Percentiles rank a stretch among this genome's conserved stretches.
Conservation (phyloP, 2,797 vertebrate genomes). For the Hylomyscus alleni region DNA sequence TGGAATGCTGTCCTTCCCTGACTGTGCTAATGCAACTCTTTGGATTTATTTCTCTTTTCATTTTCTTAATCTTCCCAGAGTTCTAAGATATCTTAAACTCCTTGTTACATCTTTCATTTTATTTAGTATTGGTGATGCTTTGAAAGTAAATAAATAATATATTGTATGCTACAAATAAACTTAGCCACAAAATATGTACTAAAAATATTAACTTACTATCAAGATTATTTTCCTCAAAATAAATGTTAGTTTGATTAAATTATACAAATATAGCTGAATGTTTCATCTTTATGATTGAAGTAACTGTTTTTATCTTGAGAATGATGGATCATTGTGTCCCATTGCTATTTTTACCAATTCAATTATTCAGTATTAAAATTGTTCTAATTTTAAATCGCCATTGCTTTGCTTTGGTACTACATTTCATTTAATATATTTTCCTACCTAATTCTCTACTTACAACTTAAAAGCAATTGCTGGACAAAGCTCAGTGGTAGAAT, state of each 20-base stretch:
- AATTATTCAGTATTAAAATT: constrained; percentile 60
- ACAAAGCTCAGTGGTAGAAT: background rate
- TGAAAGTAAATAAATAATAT: constrained; percentile 21
- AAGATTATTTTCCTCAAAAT: constrained; percentile 31
- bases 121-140: constrained; percentile 16
- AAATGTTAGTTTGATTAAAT: constrained; percentile 50
- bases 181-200: constrained; percentile 8
- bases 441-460: constrained; percentile 27
- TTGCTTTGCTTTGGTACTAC: constrained; percentile 28
- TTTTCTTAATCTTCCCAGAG: background rate
- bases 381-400: constrained; percentile 53
- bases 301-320: constrained; percentile 11
- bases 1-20: background rate
- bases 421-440: constrained; percentile 38
- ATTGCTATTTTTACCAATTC: constrained; percentile 52
- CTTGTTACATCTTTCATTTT: background rate
- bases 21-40: constrained; percentile 17
- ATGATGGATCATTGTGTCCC: constrained; percentile 14
- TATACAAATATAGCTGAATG: background rate
- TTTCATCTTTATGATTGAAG: constrained; percentile 51
- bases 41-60: background rate
- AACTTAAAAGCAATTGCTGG: constrained; percentile 20
- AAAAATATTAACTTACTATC: constrained; percentile 38
- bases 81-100: background rate
- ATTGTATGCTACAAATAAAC: background rate